A percentile compares a stretch with the other conserved stretches of the same genome.
These are phyloP conservation scores for Blastobasis adustella DNA, from an alignment of 2,888 invertebrate genomes.

Conservation along the genomic window DNA sequence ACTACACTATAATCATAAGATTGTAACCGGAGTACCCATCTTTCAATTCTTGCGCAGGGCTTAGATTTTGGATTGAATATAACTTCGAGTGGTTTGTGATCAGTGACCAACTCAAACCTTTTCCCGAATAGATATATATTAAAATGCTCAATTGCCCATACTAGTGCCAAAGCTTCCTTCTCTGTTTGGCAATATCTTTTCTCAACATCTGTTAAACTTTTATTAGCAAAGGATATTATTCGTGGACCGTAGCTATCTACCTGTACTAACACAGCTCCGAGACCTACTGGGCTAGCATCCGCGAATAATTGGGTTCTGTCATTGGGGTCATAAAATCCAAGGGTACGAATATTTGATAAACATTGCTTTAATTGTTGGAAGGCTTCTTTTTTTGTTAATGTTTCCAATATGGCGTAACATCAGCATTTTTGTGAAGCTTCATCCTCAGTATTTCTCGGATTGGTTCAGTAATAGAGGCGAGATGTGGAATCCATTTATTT, in stretches of 20 bases:
- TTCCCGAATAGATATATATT: constrained; percentile 13
- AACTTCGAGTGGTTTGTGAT: constrained; percentile 17
- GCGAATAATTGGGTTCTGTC: constrained; percentile 17
- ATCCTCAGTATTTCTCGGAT: constrained; percentile 9
- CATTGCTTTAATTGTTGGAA: background rate
- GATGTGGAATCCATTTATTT: constrained; percentile 20
- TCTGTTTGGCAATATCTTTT: constrained; percentile 18
- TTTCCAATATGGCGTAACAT: constrained; percentile 11
- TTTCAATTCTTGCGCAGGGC: constrained; percentile 30
- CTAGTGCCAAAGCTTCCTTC: constrained; percentile 17
- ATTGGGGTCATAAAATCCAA: constrained; percentile 7
- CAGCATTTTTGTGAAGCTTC: constrained; percentile 6
- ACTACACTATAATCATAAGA: constrained; percentile 21
- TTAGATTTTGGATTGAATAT: constrained; percentile 21
- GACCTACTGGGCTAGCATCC: constrained; percentile 18
- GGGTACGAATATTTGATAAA: background rate
- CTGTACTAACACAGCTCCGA: constrained; percentile 17
- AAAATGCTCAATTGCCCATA: constrained; percentile 22
- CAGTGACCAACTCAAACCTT: constrained; percentile 11
- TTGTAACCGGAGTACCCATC: constrained; percentile 30
- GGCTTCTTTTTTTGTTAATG: constrained; percentile 5
- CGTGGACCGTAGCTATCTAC: constrained; percentile 7
- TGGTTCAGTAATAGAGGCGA: constrained; percentile 18
- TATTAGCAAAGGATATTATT: constrained; percentile 18
- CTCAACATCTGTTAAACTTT: constrained; percentile 15